These are phyloP conservation scores for Euzophera pinguis DNA, from an alignment of 2,888 invertebrate genomes.

Conservation along the genomic window DNA sequence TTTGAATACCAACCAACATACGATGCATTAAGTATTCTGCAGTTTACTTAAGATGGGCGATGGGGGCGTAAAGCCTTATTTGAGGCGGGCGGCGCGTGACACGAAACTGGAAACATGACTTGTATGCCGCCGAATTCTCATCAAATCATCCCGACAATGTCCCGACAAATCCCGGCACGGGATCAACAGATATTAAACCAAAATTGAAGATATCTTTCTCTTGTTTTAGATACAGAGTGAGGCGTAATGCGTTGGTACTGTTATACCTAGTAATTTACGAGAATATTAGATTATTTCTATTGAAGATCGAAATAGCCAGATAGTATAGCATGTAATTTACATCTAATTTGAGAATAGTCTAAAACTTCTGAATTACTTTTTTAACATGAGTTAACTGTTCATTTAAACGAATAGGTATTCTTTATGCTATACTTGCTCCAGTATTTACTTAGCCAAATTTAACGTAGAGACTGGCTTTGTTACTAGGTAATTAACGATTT, in stretches of 20 bases:
- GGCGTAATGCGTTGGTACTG: background rate
- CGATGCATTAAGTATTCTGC: constrained; percentile 68
- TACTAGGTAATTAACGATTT: too few species aligned
- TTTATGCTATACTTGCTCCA: too few species aligned
- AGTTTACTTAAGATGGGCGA: constrained; percentile 61
- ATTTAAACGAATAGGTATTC: too few species aligned
- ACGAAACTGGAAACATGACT: constrained; percentile 70
- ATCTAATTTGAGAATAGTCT: too few species aligned
- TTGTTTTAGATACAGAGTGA: background rate
- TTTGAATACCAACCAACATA: constrained; percentile 37
- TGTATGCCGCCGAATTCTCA: constrained; percentile 72
- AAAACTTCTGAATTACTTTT: too few species aligned
- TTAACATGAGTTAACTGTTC: too few species aligned
- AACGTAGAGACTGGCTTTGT: too few species aligned
- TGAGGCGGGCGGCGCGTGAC: constrained; percentile 75
- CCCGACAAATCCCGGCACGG: constrained; percentile 70
- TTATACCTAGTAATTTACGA: background rate
- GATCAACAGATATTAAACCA: constrained; percentile 72
- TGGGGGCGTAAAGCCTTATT: constrained; percentile 73
- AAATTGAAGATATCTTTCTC: constrained; percentile 53
- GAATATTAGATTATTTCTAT: too few species aligned
- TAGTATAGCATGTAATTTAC: too few species aligned
- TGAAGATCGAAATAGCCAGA: too few species aligned
- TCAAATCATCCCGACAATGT: constrained; percentile 76
- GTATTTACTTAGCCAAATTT: too few species aligned